Conservation (phyloP, 2,113 vertebrate genomes). For the Malurus melanocephalus region DNA sequence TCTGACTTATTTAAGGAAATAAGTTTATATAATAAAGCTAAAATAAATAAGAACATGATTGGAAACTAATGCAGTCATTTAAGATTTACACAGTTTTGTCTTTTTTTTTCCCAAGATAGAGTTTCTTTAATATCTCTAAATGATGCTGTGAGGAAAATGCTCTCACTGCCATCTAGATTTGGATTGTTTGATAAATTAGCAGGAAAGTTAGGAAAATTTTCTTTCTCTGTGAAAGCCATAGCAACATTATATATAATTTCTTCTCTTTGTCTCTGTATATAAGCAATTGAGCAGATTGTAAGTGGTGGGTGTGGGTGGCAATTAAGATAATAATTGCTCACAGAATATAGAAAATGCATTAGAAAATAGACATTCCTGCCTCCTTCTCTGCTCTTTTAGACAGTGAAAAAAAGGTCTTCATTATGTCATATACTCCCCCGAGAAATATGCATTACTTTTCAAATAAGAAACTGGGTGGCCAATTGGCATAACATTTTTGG, state of each 20-base stretch:
- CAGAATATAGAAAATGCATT: neutral
- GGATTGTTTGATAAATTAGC: conserved; percentile 61
- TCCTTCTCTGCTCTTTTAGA: neutral
- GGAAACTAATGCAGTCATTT: conserved; percentile 27
- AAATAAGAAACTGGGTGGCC: neutral
- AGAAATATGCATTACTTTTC: neutral
- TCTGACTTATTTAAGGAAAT: conserved; percentile 46
- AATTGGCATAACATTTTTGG: neutral
- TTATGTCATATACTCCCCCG: neutral
- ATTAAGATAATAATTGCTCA: conserved; percentile 13
- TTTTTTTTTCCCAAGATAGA: neutral
- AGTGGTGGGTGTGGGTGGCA: neutral
- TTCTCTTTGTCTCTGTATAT: neutral
- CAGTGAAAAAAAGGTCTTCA: neutral
- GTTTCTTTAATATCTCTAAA: conserved; percentile 28
- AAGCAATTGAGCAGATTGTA: neutral
- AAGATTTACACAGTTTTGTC: neutral
- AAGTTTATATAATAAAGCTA: conserved; percentile 38
- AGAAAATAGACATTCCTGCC: neutral
- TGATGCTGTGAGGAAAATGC: conserved; percentile 50
- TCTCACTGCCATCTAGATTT: conserved; percentile 55
- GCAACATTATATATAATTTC: neutral
- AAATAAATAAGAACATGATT: conserved; percentile 53
- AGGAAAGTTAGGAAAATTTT: neutral
- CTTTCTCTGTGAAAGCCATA: neutral